These are phyloP conservation scores for Pristionchus japonicus DNA, from an alignment of 2,888 invertebrate species.

Conservation along the genomic window DNA sequence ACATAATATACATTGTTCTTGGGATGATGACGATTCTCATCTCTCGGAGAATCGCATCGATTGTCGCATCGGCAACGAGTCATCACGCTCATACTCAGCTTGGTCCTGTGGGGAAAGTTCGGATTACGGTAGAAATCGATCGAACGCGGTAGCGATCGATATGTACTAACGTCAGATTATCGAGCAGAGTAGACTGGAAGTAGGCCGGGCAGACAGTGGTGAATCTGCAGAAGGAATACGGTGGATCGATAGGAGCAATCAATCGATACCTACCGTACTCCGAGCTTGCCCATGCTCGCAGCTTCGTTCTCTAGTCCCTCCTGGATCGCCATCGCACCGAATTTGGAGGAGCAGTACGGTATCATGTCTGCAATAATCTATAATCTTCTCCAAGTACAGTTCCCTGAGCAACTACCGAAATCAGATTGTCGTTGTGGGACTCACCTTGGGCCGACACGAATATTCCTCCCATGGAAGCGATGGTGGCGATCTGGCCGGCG, in stretches of 20 bases:
- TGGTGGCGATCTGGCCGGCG: constrained; percentile 26
- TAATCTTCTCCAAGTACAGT: no score
- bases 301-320: constrained; percentile 43
- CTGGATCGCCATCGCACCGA: constrained; percentile 31
- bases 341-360: constrained; percentile 39
- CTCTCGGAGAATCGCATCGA: constrained; percentile 36
- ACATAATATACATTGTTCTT: not conserved
- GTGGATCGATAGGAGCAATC: not conserved
- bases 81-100: constrained; percentile 32
- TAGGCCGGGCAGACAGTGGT: constrained; percentile 43
- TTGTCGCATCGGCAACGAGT: not conserved
- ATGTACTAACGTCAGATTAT: constrained; percentile 38
- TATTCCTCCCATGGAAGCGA: constrained; percentile 36
- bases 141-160: no score
- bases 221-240: no score
- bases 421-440: not conserved
- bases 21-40: constrained; percentile 30
- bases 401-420: not conserved
- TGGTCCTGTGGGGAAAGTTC: not conserved
- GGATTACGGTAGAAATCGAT: not conserved
- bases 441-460: constrained; percentile 42
- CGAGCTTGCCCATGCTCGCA: constrained; percentile 33
- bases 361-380: constrained; percentile 26
- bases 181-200: constrained; percentile 16
- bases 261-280: constrained; percentile 16